A percentile compares a stretch with the other conserved stretches of the same genome.
Conservation (phyloP, 2,888 invertebrate genomes). For the Stenodema calcarata region DNA sequence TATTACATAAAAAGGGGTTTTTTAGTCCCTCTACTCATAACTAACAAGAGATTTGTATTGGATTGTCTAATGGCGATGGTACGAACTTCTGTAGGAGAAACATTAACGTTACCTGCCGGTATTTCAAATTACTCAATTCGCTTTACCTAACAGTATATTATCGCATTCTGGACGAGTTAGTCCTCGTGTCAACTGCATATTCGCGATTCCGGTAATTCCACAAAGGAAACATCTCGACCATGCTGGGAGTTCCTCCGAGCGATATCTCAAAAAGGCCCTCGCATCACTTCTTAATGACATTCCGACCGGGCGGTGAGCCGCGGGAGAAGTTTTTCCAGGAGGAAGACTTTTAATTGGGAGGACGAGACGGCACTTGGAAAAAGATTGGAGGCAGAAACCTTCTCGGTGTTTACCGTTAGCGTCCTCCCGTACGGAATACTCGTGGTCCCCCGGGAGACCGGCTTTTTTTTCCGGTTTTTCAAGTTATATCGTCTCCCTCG, state of each 20-base stretch:
- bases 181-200: background rate
- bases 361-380: background rate
- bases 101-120: background rate
- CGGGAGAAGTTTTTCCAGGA: background rate
- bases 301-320: background rate
- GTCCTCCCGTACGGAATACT: background rate
- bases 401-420: constrained; percentile 3
- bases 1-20: no score
- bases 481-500: background rate
- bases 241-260: background rate
- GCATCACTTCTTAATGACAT: background rate
- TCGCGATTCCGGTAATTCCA: background rate
- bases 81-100: no score
- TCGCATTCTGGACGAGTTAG: background rate
- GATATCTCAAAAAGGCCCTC: background rate
- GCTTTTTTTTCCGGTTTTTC: constrained; percentile 14
- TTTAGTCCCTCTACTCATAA: no score
- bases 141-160: background rate
- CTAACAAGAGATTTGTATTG: no score
- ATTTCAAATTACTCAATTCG: background rate
- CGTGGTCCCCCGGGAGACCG: background rate
- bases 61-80: no score
- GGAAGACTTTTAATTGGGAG: constrained; percentile 5
- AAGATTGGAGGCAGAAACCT: background rate
- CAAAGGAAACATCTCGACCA: background rate